phyloP scores from a whole-genome alignment of 2,797 vertebrate species.

The Rhabdomys pumilio region DNA sequence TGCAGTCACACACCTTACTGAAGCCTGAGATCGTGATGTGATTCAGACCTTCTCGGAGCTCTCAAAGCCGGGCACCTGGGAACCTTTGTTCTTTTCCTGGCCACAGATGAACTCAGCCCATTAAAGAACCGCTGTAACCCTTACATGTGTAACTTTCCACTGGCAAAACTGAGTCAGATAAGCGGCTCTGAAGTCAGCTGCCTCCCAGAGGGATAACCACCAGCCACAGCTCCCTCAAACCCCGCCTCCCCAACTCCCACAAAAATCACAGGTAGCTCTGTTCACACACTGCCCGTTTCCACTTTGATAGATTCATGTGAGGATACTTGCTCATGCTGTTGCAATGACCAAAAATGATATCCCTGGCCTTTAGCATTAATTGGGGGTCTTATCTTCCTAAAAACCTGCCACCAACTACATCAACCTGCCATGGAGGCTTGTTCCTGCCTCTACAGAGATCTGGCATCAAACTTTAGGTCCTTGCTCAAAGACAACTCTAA shows the following conservation, averaged over 20 bases:
- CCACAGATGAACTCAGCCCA: slow-evolving; percentile 21
- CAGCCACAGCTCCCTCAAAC: not conserved
- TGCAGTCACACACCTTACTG: slow-evolving; percentile 43
- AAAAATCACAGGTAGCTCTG: not conserved
- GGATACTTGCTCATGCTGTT: not conserved
- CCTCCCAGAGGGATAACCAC: not conserved
- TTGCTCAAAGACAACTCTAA: not conserved
- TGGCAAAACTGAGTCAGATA: slow-evolving; percentile 47
- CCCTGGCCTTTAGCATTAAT: not conserved
- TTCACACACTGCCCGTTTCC: not conserved
- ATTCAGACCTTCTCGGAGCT: slow-evolving; percentile 15
- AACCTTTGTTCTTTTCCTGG: slow-evolving; percentile 60
- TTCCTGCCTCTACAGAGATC: not conserved
- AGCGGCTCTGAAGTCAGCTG: slow-evolving; percentile 15
- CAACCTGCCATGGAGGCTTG: not conserved
- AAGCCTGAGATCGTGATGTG: not conserved
- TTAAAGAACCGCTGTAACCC: slow-evolving; percentile 30
- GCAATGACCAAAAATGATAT: slow-evolving; percentile 32
- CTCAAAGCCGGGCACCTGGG: not conserved
- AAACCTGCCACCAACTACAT: not conserved
- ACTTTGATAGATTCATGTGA: not conserved
- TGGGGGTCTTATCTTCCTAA: slow-evolving; percentile 1
- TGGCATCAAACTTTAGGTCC: not conserved
- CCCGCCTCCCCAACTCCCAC: not conserved
- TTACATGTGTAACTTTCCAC: slow-evolving; percentile 8